Evolutionary conservation across 1,140 invertebrate species (phyloP).

Genomic region (Aphelenchoides besseyi): DNA sequence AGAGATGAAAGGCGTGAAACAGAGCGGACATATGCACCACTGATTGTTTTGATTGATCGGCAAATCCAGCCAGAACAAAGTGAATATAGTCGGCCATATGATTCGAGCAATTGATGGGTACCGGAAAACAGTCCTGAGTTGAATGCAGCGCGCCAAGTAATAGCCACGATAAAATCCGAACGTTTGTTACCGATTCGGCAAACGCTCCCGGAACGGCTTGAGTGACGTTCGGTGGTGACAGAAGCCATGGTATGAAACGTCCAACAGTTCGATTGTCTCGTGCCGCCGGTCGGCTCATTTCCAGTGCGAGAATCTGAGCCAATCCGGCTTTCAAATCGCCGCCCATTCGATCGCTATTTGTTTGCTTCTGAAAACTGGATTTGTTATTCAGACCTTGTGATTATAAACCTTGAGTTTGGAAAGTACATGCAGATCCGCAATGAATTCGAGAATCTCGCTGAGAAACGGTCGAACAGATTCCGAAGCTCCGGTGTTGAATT

Average conservation of each 20-base stretch:
- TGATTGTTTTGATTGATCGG: conserved; percentile 75
- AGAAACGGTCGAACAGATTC: conserved; percentile 88
- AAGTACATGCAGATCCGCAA: conserved; percentile 90
- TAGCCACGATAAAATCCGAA: conserved; percentile 89
- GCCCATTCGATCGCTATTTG: conserved; percentile 68
- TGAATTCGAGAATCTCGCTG: conserved; percentile 87
- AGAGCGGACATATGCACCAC: conserved; percentile 83
- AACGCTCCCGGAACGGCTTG: conserved; percentile 80
- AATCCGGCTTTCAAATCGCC: conserved; percentile 74
- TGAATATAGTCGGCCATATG: conserved; percentile 95
- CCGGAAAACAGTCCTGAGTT: conserved; percentile 76
- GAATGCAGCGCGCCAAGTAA: conserved; percentile 87
- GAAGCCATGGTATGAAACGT: conserved; percentile 60
- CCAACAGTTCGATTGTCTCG: conserved; percentile 57
- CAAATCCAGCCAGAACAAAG: conserved; percentile 85
- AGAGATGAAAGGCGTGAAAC: conserved; percentile 72
- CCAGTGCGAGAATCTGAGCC: conserved; percentile 51
- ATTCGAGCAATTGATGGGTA: conserved; percentile 89
- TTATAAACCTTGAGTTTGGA: conserved; percentile 86
- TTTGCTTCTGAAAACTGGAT: conserved; percentile 71
- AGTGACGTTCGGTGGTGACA: conserved; percentile 58
- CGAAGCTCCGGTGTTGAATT: conserved; percentile 76
- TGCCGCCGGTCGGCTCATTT: conserved; percentile 55
- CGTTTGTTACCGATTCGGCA: conserved; percentile 87
- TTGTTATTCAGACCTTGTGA: not conserved